A percentile compares a stretch with the other conserved stretches of the same genome.
These are phyloP conservation scores for Limenitis arthemis DNA, from an alignment of 2,888 invertebrate species.

Conservation along the genomic window DNA sequence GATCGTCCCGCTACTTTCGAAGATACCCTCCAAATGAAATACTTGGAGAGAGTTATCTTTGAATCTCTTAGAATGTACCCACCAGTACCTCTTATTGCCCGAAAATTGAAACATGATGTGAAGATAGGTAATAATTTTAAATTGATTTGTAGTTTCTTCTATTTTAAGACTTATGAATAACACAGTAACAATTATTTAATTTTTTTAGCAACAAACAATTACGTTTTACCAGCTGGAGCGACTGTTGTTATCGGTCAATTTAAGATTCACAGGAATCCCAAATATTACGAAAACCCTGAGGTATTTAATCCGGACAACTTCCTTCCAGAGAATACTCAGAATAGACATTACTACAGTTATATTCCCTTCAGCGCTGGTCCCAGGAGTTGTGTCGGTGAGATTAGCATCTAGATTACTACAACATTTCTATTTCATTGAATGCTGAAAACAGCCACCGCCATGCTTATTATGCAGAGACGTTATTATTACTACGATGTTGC, in stretches of 20 bases:
- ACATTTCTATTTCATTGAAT: not conserved
- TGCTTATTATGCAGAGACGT: too few species aligned
- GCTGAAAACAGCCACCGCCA: too few species aligned
- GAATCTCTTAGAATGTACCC: constrained; percentile 85
- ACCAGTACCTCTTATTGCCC: constrained; percentile 84
- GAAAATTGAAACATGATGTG: constrained; percentile 78
- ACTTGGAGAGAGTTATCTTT: constrained; percentile 83
- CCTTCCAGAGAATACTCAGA: constrained; percentile 80
- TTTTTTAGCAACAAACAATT: constrained; percentile 72
- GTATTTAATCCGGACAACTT: constrained; percentile 86
- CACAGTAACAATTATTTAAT: too few species aligned
- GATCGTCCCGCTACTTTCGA: constrained; percentile 83
- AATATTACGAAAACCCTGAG: constrained; percentile 78
- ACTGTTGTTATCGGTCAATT: constrained; percentile 78
- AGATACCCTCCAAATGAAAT: constrained; percentile 87
- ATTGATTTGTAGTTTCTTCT: too few species aligned
- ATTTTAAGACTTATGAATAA: too few species aligned
- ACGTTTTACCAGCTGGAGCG: constrained; percentile 77
- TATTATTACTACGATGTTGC: too few species aligned
- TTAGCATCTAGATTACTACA: not conserved
- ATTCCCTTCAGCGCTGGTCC: constrained; percentile 88
- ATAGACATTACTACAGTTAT: constrained; percentile 84
- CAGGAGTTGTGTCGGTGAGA: constrained; percentile 81
- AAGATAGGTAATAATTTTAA: constrained; percentile 67
- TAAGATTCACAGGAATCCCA: constrained; percentile 76